These are phyloP conservation scores for Polymixis lichenea DNA, from an alignment of 2,888 invertebrate genomes.

Conservation along the genomic window DNA sequence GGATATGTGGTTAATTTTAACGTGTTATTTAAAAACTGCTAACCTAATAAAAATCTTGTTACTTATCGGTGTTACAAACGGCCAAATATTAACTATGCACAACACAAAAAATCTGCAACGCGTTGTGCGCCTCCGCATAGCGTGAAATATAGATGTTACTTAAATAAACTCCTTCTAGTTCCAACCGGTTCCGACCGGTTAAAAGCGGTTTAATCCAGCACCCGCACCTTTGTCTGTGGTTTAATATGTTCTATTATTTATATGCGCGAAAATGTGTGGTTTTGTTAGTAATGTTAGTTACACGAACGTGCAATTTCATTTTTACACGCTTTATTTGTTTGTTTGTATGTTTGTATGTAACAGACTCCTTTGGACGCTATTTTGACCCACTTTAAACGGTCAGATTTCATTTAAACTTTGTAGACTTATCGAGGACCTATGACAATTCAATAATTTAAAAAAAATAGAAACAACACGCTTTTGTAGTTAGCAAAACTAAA, in stretches of 20 bases:
- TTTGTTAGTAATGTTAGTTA: conserved; percentile 26
- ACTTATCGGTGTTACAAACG: conserved; percentile 31
- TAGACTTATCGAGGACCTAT: no score
- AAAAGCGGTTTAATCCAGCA: conserved; percentile 46
- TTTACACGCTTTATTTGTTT: no score
- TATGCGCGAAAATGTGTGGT: conserved; percentile 44
- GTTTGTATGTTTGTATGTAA: no score
- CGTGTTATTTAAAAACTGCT: neutral
- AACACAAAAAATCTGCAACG: conserved; percentile 55
- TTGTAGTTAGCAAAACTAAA: no score
- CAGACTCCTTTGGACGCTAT: no score
- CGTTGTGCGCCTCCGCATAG: conserved; percentile 43
- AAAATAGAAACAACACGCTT: no score
- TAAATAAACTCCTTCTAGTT: conserved; percentile 59
- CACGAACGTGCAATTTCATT: conserved; percentile 8
- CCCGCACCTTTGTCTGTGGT: conserved; percentile 54
- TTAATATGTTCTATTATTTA: conserved; percentile 58
- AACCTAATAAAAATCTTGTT: neutral
- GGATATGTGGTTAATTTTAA: neutral
- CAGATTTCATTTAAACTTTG: no score
- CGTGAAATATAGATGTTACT: conserved; percentile 57
- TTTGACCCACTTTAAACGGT: no score
- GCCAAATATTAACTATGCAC: conserved; percentile 36
- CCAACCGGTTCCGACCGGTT: conserved; percentile 39
- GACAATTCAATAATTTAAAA: no score